Conservation (phyloP, 2,888 invertebrate genomes). For the Apomyelois bistriatella region DNA sequence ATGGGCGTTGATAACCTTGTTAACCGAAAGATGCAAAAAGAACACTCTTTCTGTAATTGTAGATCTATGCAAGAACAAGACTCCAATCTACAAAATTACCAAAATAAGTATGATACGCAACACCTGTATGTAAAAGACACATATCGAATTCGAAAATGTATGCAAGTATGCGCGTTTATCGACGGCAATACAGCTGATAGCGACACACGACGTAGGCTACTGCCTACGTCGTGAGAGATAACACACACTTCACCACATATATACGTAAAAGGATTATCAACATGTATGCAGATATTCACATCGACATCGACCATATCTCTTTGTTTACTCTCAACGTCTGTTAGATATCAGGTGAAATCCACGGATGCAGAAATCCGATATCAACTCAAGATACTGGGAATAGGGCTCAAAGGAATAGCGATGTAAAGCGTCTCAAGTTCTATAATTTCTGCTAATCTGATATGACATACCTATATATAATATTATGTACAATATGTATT, state of each 20-base stretch:
- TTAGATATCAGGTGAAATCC: neutral
- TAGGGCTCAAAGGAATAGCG: too few species aligned
- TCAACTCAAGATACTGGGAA: neutral
- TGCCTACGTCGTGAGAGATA: slow-evolving; percentile 51
- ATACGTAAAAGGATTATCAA: neutral
- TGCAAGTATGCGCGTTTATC: slow-evolving; percentile 60
- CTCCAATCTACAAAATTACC: too few species aligned
- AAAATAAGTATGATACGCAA: too few species aligned
- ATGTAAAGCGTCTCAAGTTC: neutral
- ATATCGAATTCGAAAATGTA: slow-evolving; percentile 13
- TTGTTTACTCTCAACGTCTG: slow-evolving; percentile 53
- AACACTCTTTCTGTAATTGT: too few species aligned
- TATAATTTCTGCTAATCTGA: neutral
- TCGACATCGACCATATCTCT: slow-evolving; percentile 45
- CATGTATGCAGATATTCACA: neutral
- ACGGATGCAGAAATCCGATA: neutral
- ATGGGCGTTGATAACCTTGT: too few species aligned
- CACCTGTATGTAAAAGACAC: too few species aligned
- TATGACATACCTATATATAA: too few species aligned
- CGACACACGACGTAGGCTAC: slow-evolving; percentile 50
- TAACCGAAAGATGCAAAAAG: too few species aligned
- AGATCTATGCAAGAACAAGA: too few species aligned
- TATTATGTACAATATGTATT: too few species aligned
- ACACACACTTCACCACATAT: slow-evolving; percentile 18
- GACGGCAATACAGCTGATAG: slow-evolving; percentile 56